phyloP scores from a whole-genome alignment of 1,140 invertebrate species.

The Scylla paramamosain region DNA sequence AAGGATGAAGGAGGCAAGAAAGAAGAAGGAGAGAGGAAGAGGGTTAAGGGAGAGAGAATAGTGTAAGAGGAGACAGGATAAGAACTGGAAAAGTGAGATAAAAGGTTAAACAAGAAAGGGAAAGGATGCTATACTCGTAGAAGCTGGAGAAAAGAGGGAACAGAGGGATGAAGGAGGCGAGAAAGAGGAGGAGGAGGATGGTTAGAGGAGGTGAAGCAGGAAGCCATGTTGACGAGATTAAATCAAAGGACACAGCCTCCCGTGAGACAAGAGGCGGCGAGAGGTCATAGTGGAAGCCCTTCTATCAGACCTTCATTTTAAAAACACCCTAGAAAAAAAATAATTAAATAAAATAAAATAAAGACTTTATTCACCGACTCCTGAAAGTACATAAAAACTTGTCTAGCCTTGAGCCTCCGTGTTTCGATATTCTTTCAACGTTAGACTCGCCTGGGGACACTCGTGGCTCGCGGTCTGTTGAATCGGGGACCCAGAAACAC shows the following conservation, averaged over 20 bases:
- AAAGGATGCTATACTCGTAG: background rate
- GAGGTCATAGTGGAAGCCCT: background rate
- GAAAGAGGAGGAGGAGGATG: background rate
- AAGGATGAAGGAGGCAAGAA: too few species aligned
- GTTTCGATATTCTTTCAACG: slow-evolving; percentile 12
- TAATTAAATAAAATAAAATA: background rate
- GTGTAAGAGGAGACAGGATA: too few species aligned
- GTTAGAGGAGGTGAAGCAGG: background rate
- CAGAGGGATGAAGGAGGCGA: too few species aligned
- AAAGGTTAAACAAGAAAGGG: too few species aligned
- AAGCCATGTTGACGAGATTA: background rate
- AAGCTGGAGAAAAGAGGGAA: background rate
- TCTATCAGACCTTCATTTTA: background rate
- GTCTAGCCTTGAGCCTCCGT: background rate
- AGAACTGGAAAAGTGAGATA: too few species aligned
- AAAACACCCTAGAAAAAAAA: background rate
- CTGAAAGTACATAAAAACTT: slow-evolving; percentile 16
- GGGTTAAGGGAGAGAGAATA: too few species aligned
- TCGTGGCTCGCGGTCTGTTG: background rate
- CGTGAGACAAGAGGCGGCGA: background rate
- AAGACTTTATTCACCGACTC: background rate
- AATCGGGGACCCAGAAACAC: background rate
- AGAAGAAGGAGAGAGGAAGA: too few species aligned
- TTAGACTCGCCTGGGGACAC: background rate
- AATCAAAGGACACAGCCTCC: background rate